Percentiles rank a stretch among this genome's conserved stretches.
Evolutionary conservation across 2,797 vertebrate genomes (phyloP).

Genomic region (Crax fasciolata): DNA sequence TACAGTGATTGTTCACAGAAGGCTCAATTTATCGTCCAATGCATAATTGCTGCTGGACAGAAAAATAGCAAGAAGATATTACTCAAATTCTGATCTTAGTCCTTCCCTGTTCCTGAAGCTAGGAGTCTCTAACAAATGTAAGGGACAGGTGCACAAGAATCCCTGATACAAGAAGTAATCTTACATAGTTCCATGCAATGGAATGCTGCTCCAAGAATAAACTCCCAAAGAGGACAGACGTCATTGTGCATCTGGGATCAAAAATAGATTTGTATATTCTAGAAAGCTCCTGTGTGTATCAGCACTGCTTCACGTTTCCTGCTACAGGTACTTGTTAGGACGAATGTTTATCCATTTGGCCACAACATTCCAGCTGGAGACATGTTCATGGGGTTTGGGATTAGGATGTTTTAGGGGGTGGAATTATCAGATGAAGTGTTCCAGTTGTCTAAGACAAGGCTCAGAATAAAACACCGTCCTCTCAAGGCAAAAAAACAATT

Average conservation of each 20-base stretch:
- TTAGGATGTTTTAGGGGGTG: neutral
- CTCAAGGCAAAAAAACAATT: neutral
- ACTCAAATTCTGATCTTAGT: neutral
- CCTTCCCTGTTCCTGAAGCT: neutral
- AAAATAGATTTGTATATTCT: neutral
- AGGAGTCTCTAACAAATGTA: neutral
- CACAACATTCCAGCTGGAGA: neutral
- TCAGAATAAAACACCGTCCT: neutral
- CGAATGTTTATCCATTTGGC: neutral
- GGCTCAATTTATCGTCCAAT: neutral
- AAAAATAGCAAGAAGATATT: neutral
- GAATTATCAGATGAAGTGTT: neutral
- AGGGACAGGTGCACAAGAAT: neutral
- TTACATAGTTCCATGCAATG: neutral
- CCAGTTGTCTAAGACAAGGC: neutral
- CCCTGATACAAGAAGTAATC: neutral
- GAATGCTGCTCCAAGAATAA: neutral
- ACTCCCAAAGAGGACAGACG: neutral
- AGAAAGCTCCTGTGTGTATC: rapidly evolving
- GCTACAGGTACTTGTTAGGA: neutral
- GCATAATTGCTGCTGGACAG: neutral
- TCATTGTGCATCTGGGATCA: rapidly evolving
- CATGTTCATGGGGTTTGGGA: rapidly evolving
- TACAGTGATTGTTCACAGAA: rapidly evolving
- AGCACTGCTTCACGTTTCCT: neutral